phyloP scores from a whole-genome alignment of 2,888 invertebrate genomes.

The Nomada goodeniana region DNA sequence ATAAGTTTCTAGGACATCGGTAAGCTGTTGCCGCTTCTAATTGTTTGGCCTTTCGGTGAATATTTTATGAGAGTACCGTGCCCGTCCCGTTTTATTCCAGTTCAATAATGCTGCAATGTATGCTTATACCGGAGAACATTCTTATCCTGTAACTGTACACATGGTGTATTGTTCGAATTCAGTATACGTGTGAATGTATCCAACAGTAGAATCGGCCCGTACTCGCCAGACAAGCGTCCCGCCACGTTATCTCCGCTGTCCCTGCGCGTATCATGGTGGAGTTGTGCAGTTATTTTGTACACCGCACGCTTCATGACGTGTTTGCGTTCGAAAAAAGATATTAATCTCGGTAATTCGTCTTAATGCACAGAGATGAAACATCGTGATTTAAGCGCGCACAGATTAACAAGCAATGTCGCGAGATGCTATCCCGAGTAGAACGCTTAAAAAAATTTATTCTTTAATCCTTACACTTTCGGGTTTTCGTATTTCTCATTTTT shows the following conservation, averaged over 20 bases:
- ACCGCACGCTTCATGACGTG: conserved; percentile 19
- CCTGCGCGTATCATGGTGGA: background rate
- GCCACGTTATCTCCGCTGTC: conserved; percentile 13
- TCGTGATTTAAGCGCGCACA: background rate
- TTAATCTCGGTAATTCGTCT: background rate
- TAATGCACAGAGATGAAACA: background rate
- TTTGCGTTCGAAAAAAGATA: conserved; percentile 11
- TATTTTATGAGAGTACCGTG: background rate
- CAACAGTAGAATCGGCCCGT: conserved; percentile 29
- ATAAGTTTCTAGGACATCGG: background rate
- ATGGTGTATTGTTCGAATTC: background rate
- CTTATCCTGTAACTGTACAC: background rate
- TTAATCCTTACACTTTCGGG: no score
- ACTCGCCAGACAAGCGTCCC: background rate
- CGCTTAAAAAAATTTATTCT: background rate
- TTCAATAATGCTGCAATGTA: background rate
- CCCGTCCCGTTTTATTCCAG: background rate
- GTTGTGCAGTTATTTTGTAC: conserved; percentile 30
- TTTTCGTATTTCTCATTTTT: background rate
- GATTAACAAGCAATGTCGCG: background rate
- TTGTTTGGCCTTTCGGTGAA: background rate
- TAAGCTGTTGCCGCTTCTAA: background rate
- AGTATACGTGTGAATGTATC: conserved; percentile 4
- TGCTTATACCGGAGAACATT: background rate
- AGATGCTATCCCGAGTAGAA: background rate